These are phyloP conservation scores for Chrysomallon squamiferum DNA, from an alignment of 1,140 invertebrate genomes.

Conservation along the genomic window DNA sequence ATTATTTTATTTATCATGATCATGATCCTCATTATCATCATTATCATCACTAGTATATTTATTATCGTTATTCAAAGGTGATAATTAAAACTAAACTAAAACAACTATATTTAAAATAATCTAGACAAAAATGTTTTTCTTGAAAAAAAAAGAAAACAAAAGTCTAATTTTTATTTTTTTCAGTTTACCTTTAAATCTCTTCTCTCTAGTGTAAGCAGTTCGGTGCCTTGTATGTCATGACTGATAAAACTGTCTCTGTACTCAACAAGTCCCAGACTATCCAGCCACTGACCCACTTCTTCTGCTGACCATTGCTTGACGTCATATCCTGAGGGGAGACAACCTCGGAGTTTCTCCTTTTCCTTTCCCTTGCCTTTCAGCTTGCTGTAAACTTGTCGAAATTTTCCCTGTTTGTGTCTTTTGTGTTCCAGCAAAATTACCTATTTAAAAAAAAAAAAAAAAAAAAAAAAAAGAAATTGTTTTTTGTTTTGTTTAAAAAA, in stretches of 20 bases:
- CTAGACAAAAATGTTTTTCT: no score
- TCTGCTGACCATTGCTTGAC: slow-evolving; percentile 66
- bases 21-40: no score
- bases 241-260: slow-evolving; percentile 81
- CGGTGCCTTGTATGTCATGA: slow-evolving; percentile 90
- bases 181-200: slow-evolving; percentile 66
- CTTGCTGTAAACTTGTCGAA: slow-evolving; percentile 46
- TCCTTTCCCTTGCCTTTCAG: slow-evolving; percentile 49
- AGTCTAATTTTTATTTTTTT: no score
- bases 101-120: no score
- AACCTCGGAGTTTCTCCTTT: slow-evolving; percentile 27
- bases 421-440: slow-evolving; percentile 26
- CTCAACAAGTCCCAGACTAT: slow-evolving; percentile 84
- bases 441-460: no score
- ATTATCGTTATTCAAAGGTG: no score
- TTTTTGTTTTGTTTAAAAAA: no score
- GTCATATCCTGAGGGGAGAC: slow-evolving; percentile 49
- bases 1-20: no score
- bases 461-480: not conserved
- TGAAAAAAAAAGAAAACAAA: no score
- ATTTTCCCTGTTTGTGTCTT: slow-evolving; percentile 37
- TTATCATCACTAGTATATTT: no score
- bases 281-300: slow-evolving; percentile 80
- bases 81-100: no score
- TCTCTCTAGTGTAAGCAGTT: slow-evolving; percentile 84